phyloP scores from a whole-genome alignment of 2,888 invertebrate genomes.

The Lathronympha strigana region DNA sequence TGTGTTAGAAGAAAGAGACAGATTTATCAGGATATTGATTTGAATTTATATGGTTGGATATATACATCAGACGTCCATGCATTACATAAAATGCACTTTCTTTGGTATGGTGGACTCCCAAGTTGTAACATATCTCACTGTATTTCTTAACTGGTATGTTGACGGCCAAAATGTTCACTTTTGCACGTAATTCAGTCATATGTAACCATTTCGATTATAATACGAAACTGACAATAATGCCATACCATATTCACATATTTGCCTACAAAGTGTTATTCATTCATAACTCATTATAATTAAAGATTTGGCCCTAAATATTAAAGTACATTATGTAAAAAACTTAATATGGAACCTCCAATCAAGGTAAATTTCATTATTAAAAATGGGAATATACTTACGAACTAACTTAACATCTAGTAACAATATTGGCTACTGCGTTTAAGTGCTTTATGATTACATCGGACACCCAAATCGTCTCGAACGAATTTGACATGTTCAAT shows the following conservation, averaged over 20 bases:
- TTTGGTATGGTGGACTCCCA: no score
- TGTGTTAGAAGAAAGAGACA: no score
- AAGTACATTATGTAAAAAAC: constrained; percentile 31
- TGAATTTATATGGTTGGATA: no score
- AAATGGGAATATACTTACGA: constrained; percentile 40
- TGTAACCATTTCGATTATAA: neutral
- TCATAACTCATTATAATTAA: neutral
- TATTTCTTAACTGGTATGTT: no score
- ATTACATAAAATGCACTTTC: no score
- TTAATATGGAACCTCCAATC: constrained; percentile 18
- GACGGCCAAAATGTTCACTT: neutral
- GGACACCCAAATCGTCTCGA: constrained; percentile 27
- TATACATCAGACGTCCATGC: no score
- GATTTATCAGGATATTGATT: no score
- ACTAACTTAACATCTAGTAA: constrained; percentile 45
- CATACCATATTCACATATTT: neutral
- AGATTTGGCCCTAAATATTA: constrained; percentile 19
- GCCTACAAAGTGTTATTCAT: neutral
- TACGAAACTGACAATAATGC: neutral
- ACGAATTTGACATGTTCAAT: constrained; percentile 12
- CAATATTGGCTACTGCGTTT: constrained; percentile 51
- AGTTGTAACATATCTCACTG: no score
- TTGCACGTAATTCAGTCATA: neutral
- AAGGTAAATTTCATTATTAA: constrained; percentile 37
- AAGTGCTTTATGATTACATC: constrained; percentile 18